A percentile compares a stretch with the other conserved stretches of the same genome.
Conservation (phyloP, 2,113 vertebrate genomes). For the Myrmecobius fasciatus region DNA sequence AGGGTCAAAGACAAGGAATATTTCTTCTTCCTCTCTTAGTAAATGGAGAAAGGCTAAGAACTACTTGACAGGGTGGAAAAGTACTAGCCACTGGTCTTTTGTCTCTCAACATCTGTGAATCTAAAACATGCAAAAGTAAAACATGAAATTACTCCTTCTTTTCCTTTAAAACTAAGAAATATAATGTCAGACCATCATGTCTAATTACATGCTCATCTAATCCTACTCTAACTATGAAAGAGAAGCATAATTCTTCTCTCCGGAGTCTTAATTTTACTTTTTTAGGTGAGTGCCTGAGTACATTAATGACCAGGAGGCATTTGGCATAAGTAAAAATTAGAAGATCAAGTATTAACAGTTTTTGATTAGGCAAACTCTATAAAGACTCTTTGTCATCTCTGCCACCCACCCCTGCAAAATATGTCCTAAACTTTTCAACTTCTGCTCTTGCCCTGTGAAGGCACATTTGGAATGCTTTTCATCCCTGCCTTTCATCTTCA, state of each 20-base stretch:
- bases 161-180: background rate
- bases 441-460: background rate
- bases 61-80: background rate
- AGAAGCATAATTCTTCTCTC: background rate
- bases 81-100: background rate
- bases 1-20: background rate
- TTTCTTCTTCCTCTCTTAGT: background rate
- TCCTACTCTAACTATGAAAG: background rate
- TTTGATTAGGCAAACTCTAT: background rate
- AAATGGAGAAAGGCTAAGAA: background rate
- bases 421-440: background rate
- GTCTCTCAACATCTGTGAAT: background rate
- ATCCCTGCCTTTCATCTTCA: background rate
- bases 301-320: background rate
- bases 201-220: background rate
- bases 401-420: background rate
- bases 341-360: background rate
- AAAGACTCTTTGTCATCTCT: background rate
- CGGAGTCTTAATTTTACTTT: background rate
- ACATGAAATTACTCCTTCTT: background rate
- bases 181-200: background rate
- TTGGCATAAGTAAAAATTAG: background rate
- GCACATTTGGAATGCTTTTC: background rate
- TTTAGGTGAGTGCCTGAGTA: background rate
- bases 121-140: background rate